These are phyloP conservation scores for Amphimallon solstitiale DNA, from an alignment of 2,888 invertebrate genomes.

Conservation along the genomic window DNA sequence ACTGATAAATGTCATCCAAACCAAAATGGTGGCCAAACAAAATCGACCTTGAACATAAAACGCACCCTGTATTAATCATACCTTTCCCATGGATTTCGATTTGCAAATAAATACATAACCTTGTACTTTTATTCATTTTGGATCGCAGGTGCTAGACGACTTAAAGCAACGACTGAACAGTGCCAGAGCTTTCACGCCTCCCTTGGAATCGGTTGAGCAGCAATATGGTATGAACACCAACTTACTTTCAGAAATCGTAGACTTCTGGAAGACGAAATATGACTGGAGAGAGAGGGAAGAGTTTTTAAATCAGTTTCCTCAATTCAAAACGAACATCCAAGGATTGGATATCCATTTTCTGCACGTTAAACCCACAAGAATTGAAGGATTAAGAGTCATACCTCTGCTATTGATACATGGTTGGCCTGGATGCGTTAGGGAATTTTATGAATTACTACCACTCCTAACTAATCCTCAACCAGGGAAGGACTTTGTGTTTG, in stretches of 20 bases:
- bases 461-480: conserved; percentile 67
- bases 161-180: conserved; percentile 68
- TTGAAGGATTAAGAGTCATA: conserved; percentile 60
- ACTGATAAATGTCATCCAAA: no score
- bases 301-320: conserved; percentile 72
- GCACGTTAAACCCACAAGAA: conserved; percentile 67
- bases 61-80: no score
- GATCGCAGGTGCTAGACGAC: conserved; percentile 66
- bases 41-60: no score
- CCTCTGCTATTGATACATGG: conserved; percentile 84
- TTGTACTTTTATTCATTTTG: no score
- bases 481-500: conserved; percentile 68
- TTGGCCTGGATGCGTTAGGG: conserved; percentile 90
- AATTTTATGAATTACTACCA: conserved; percentile 83
- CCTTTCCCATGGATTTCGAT: no score
- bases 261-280: conserved; percentile 81
- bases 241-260: conserved; percentile 73
- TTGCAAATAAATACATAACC: no score
- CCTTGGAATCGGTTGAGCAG: conserved; percentile 76
- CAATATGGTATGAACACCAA: conserved; percentile 84
- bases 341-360: conserved; percentile 76
- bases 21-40: no score
- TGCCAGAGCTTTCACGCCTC: conserved; percentile 59
- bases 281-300: conserved; percentile 73
- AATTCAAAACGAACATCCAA: conserved; percentile 76